phyloP scores from a whole-genome alignment of 2,888 invertebrate species.

The Orthosia gothica region DNA sequence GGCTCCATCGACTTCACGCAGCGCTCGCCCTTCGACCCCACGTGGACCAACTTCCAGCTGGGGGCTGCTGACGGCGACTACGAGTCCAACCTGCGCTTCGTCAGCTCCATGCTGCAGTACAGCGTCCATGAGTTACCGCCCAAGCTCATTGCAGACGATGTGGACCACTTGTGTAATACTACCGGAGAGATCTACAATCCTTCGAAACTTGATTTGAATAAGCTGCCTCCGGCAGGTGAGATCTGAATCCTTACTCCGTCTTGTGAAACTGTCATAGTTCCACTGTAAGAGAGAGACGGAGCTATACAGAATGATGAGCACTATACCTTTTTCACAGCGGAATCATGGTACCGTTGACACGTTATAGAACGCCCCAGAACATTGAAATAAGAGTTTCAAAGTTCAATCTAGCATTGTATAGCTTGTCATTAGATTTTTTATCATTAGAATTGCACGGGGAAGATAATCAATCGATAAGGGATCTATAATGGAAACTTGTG shows the following conservation, averaged over 20 bases:
- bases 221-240: slow-evolving; percentile 52
- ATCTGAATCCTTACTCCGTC: too few relatives aligned
- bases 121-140: slow-evolving; percentile 94
- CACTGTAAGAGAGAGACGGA: too few relatives aligned
- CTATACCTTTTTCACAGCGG: too few relatives aligned
- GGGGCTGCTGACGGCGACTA: slow-evolving; percentile 93
- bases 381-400: too few relatives aligned
- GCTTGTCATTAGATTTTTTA: not conserved
- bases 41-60: slow-evolving; percentile 94
- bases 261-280: too few relatives aligned
- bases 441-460: too few relatives aligned
- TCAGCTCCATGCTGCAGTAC: slow-evolving; percentile 94
- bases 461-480: too few relatives aligned
- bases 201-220: slow-evolving; percentile 86
- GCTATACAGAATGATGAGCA: too few relatives aligned
- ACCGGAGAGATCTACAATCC: slow-evolving; percentile 96
- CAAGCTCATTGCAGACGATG: slow-evolving; percentile 76
- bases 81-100: slow-evolving; percentile 94
- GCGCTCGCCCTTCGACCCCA: slow-evolving; percentile 96
- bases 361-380: too few relatives aligned
- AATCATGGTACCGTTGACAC: too few relatives aligned
- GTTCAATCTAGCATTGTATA: too few relatives aligned
- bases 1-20: slow-evolving; percentile 95
- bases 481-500: not conserved
- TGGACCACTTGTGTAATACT: slow-evolving; percentile 92